These are phyloP conservation scores for Sphinx pinastri DNA, from an alignment of 2,888 invertebrate species.

Conservation along the genomic window DNA sequence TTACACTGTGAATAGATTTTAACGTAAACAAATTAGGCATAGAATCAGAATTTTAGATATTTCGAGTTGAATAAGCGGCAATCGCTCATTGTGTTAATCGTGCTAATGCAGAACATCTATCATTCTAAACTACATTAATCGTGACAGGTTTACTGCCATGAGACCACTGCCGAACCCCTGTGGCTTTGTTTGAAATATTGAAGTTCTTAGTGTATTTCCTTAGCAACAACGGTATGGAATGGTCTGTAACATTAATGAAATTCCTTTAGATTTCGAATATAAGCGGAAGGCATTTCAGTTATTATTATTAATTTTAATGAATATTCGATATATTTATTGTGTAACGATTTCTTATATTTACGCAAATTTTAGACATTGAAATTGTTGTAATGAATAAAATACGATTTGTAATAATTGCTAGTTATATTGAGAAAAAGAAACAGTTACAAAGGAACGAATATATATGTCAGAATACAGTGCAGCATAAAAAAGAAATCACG, in stretches of 20 bases:
- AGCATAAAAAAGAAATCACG: no score
- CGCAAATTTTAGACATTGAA: no score
- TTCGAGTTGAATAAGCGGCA: not conserved
- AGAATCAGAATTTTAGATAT: not conserved
- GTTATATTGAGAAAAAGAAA: no score
- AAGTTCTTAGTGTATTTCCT: not conserved
- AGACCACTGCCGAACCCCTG: not conserved
- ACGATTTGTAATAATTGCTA: no score
- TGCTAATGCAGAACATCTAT: not conserved
- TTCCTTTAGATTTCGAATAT: not conserved
- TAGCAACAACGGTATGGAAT: not conserved
- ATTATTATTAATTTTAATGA: no score
- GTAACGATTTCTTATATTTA: no score
- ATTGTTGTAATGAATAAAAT: no score
- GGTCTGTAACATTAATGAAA: no score
- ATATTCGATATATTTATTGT: no score
- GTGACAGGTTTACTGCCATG: slow-evolving; percentile 2
- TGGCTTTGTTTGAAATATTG: not conserved
- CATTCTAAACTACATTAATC: slow-evolving; percentile 6
- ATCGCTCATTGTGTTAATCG: slow-evolving; percentile 4
- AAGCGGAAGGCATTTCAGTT: no score
- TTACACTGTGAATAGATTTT: not conserved
- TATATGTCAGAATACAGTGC: no score
- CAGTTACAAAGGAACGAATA: no score
- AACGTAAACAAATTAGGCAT: not conserved